Percentiles rank a stretch among this genome's conserved stretches.
Conservation (phyloP, 92 coral and sea anemone genomes). For the Epizoanthus rinbou region DNA sequence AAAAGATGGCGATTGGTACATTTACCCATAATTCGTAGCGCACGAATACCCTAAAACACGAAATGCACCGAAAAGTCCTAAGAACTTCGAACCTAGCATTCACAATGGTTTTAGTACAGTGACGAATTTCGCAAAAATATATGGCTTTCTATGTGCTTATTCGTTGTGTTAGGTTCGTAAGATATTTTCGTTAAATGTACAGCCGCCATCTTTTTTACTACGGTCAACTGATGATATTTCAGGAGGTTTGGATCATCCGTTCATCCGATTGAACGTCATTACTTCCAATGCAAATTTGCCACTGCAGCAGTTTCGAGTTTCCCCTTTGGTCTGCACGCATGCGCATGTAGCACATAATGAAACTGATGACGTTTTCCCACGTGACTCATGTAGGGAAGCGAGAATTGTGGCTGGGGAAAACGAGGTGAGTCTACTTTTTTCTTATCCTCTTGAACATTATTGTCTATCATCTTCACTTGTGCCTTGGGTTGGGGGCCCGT, state of each 20-base stretch:
- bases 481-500: conserved; percentile 64
- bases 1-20: too few species aligned
- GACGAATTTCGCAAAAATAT: too few species aligned
- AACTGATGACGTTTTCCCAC: conserved; percentile 62
- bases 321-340: conserved; percentile 76
- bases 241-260: not conserved
- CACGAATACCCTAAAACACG: too few species aligned
- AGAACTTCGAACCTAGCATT: too few species aligned
- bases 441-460: not conserved
- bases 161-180: too few species aligned
- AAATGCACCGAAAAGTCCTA: too few species aligned
- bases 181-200: too few species aligned
- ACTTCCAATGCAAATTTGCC: conserved; percentile 51
- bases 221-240: not conserved
- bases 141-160: too few species aligned
- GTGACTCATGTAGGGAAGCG: conserved; percentile 65
- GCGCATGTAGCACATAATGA: conserved; percentile 84
- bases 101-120: too few species aligned
- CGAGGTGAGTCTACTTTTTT: conserved; percentile 31
- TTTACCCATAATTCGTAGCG: too few species aligned
- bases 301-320: conserved; percentile 57
- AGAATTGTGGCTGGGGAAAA: conserved; percentile 32
- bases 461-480: not conserved
- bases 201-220: too few species aligned
- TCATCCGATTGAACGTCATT: not conserved